Conservation (phyloP, 2,888 invertebrate species). For the Luffia ferchaultella region DNA sequence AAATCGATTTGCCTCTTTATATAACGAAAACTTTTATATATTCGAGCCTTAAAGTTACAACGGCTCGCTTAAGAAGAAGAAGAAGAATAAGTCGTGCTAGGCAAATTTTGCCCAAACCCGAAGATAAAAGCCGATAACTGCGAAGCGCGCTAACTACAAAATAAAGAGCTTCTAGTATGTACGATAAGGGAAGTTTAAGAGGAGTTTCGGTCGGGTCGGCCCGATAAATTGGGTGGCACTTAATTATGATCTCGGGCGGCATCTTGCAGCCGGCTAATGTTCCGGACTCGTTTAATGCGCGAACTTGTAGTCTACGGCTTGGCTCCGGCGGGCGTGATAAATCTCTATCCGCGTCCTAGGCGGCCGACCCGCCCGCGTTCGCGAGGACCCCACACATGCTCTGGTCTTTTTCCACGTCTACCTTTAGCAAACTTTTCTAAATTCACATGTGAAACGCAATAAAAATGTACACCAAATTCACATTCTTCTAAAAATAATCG, state of each 20-base stretch:
- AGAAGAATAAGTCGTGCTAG: no score
- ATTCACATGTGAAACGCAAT: no score
- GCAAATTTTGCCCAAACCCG: no score
- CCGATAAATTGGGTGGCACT: constrained; percentile 67
- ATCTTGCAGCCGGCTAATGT: constrained; percentile 65
- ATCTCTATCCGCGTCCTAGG: constrained; percentile 50
- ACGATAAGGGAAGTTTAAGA: constrained; percentile 63
- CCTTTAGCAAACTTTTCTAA: no score
- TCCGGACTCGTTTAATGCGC: constrained; percentile 64
- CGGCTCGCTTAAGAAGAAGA: no score
- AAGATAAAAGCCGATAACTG: constrained; percentile 53
- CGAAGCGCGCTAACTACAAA: constrained; percentile 53
- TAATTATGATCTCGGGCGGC: constrained; percentile 67
- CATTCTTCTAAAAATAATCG: no score
- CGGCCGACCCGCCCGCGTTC: background rate
- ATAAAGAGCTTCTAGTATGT: constrained; percentile 60
- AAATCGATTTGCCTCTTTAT: no score
- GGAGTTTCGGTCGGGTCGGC: constrained; percentile 57
- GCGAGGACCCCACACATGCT: background rate
- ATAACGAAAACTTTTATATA: no score
- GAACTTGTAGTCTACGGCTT: constrained; percentile 59
- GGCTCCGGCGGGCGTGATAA: constrained; percentile 60
- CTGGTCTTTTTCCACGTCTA: no score
- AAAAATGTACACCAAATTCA: no score
- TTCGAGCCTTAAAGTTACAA: no score